A percentile compares a stretch with the other conserved stretches of the same genome.
phyloP scores from a whole-genome alignment of 2,797 vertebrate species.

The Xerus rutilus region DNA sequence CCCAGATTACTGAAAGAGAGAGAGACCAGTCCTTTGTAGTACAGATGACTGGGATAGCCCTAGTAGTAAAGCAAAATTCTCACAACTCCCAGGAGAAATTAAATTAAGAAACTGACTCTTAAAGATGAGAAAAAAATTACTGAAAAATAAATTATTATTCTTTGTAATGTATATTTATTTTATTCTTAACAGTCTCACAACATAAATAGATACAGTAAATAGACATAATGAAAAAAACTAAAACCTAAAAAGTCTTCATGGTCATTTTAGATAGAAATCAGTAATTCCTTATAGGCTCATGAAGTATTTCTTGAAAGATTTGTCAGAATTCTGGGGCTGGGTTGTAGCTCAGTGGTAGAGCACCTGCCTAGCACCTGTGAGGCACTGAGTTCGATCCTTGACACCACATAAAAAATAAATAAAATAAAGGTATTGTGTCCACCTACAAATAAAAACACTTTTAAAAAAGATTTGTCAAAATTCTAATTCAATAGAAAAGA shows the following conservation, averaged over 20 bases:
- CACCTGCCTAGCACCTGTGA: no score
- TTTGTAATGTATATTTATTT: conserved; percentile 76
- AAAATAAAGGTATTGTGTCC: no score
- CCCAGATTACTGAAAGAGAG: conserved; percentile 90
- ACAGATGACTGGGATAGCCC: conserved; percentile 82
- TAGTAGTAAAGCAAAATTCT: conserved; percentile 85
- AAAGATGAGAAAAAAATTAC: conserved; percentile 73
- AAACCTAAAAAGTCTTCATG: conserved; percentile 66
- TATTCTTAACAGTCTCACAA: conserved; percentile 60
- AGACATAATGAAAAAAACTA: conserved; percentile 69
- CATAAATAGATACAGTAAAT: conserved; percentile 48
- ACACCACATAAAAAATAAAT: no score
- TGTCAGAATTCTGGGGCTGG: neutral
- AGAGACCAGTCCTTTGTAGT: conserved; percentile 85
- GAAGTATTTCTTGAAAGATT: neutral
- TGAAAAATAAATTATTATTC: conserved; percentile 70
- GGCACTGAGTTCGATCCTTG: no score
- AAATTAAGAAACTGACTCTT: conserved; percentile 80
- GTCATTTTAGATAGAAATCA: conserved; percentile 56
- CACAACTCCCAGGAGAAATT: conserved; percentile 84
- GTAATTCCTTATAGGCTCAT: neutral
- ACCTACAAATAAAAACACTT: no score
- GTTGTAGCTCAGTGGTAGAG: no score
- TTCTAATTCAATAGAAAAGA: conserved; percentile 3
- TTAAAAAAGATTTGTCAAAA: neutral